Evolutionary conservation across 2,888 invertebrate genomes (phyloP), one percentile per base, ranked within the genome.

Genomic region (Podabrus alpinus): DNA sequence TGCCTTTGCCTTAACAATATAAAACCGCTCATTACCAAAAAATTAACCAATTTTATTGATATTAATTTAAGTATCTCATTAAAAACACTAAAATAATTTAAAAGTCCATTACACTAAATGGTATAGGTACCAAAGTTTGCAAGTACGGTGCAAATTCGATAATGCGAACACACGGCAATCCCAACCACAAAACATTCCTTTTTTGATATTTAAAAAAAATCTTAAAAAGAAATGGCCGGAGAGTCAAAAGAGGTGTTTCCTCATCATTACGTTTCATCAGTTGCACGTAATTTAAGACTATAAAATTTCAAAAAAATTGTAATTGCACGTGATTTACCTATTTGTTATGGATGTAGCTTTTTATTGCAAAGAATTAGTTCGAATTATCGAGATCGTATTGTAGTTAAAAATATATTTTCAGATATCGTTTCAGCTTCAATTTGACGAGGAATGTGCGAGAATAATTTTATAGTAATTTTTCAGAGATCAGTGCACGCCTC

Each of bases 391-490:
- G n/a, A 45, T n/a, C 45, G n/a, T 45, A 45, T 7, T 45, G 45
- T n/a, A 45, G n/a, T 64, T 64, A n/a, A 64, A 19, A 64, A 64
- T 19, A 64, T 71, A 25, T 19, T 61, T 60, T 19, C 64, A 66
- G 59, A 15, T 29, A 67, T 66, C 16, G 24, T 24, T 67, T 60
- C 25, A 60, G 21, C 59, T 71, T 74, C 70, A 67, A 70, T 74
- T 71, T 74, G 71, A 68, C 67, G 64, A 59, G 71, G 71, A 74
- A 71, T 74, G 75, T 75, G 64, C 62, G 59, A 69, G 73, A 76
- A 71, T 66, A 68, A 76, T 76, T 76, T 73, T 70, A 67, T 69
- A 71, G 73, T 74, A 74, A 76, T 76, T 76, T 71, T 69, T 76
- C 61, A 66, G 71, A 68, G 71, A 71, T 67, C 64, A 64, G 24